Evolutionary conservation across 2,888 invertebrate species (phyloP).

Genomic region (Synanthedon formicaeformis): DNA sequence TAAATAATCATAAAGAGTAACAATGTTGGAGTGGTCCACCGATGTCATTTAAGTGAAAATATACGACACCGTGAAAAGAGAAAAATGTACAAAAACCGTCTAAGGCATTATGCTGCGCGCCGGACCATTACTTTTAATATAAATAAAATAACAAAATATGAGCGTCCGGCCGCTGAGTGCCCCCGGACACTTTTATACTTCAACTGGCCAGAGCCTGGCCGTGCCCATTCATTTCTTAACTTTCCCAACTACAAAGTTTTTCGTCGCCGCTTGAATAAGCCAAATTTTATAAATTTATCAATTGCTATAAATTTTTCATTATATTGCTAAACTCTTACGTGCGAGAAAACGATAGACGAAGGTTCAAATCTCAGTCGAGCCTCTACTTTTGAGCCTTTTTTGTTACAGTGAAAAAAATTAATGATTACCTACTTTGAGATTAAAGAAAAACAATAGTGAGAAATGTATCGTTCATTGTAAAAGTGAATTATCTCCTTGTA

Average conservation of each 20-base stretch:
- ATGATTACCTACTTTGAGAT: no score
- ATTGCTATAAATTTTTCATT: no score
- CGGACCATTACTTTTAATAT: slow-evolving; percentile 69
- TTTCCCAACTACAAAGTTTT: slow-evolving; percentile 5
- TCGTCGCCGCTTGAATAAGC: not conserved
- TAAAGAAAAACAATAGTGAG: no score
- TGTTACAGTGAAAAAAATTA: no score
- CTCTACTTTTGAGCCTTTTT: no score
- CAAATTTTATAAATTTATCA: no score
- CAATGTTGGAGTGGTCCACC: slow-evolving; percentile 53
- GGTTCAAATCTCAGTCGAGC: no score
- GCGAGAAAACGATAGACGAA: no score
- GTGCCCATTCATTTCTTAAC: slow-evolving; percentile 39
- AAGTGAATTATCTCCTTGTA: no score
- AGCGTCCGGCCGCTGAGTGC: slow-evolving; percentile 69
- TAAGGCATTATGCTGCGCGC: slow-evolving; percentile 59
- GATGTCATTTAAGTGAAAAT: slow-evolving; percentile 69
- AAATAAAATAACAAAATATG: slow-evolving; percentile 72
- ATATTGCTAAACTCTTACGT: no score
- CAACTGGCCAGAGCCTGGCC: slow-evolving; percentile 28
- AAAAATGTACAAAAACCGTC: slow-evolving; percentile 64
- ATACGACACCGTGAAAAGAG: slow-evolving; percentile 61
- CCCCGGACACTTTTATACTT: slow-evolving; percentile 67
- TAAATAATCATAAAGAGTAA: slow-evolving; percentile 16
- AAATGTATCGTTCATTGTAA: no score